Conservation (phyloP, 2,888 invertebrate species). For the Trilocha varians region DNA sequence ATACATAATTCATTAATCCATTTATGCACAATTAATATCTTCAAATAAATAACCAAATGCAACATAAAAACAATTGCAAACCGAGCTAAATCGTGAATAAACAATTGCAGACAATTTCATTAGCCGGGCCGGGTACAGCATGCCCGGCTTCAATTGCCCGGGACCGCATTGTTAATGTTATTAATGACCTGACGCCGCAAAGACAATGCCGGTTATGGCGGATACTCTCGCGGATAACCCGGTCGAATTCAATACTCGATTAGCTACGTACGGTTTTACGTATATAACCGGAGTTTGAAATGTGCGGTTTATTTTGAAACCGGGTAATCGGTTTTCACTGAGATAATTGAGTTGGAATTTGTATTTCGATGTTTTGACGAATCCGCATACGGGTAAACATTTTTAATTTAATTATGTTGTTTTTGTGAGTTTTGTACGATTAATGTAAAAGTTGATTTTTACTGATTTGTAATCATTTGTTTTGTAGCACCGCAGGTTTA, state of each 20-base stretch:
- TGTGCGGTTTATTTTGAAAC: constrained; percentile 1
- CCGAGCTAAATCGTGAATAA: constrained; percentile 29
- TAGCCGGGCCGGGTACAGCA: constrained; percentile 41
- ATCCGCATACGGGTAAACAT: not conserved
- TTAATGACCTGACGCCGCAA: constrained; percentile 47
- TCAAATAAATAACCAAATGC: too few species aligned
- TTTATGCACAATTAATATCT: too few species aligned
- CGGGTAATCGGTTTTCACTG: not conserved
- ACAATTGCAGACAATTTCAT: constrained; percentile 42
- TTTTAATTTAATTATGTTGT: not conserved
- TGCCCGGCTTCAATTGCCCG: constrained; percentile 47
- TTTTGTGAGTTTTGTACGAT: not conserved
- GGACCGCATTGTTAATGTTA: constrained; percentile 50
- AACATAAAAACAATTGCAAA: constrained; percentile 9
- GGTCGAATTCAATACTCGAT: constrained; percentile 20
- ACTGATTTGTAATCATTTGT: too few species aligned
- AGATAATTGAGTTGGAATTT: not conserved
- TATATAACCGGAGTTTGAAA: constrained; percentile 9
- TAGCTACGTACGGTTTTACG: constrained; percentile 10
- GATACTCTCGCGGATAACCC: constrained; percentile 16
- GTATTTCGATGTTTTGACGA: not conserved
- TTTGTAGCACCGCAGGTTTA: too few species aligned
- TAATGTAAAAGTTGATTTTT: not conserved
- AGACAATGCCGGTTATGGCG: constrained; percentile 24
- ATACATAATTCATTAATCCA: too few species aligned